Evolutionary conservation across 2,888 invertebrate genomes (phyloP).

Genomic region (Patella caerulea): DNA sequence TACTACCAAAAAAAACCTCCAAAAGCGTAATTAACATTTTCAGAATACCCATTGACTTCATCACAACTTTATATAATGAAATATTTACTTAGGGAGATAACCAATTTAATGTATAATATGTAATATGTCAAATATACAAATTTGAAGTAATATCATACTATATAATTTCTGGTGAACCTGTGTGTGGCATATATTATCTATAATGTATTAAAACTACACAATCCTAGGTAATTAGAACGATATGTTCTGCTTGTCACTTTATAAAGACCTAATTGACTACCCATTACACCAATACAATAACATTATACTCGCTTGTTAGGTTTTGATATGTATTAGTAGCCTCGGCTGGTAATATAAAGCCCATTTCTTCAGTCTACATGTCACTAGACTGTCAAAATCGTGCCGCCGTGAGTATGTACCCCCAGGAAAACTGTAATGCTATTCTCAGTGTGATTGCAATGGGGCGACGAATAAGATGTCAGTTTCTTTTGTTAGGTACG

Average conservation of each 20-base stretch:
- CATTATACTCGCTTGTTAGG: background rate
- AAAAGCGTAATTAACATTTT: no score
- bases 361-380: background rate
- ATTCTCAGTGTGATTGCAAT: background rate
- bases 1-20: no score
- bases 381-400: constrained; percentile 1
- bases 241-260: constrained; percentile 7
- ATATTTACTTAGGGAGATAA: no score
- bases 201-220: no score
- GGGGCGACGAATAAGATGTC: background rate
- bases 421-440: background rate
- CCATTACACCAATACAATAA: background rate
- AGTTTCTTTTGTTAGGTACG: constrained; percentile 3
- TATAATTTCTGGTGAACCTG: no score
- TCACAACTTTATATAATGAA: no score
- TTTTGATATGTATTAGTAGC: constrained; percentile 1
- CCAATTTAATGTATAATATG: no score
- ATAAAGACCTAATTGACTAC: background rate
- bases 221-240: background rate
- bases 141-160: no score
- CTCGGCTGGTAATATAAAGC: background rate
- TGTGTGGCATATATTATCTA: no score
- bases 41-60: no score
- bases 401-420: constrained; percentile 5
- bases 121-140: no score